A percentile compares a stretch with the other conserved stretches of the same genome.
Evolutionary conservation across 2,888 invertebrate genomes (phyloP).

Genomic region (Eudiplozoon nipponicum): DNA sequence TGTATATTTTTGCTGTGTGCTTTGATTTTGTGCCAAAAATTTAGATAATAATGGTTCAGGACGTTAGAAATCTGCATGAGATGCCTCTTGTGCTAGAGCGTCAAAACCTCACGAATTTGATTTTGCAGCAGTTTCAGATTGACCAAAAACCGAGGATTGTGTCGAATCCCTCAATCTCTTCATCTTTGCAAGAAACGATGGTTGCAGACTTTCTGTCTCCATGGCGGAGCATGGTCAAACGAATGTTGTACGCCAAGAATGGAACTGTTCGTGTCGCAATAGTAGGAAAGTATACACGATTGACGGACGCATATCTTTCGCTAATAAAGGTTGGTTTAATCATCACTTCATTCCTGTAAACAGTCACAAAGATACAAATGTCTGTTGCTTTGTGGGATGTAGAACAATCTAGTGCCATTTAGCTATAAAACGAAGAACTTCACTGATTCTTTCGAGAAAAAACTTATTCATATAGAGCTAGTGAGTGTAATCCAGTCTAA

Average conservation of each 20-base stretch:
- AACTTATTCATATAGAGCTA: too few relatives aligned
- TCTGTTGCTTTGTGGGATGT: too few relatives aligned
- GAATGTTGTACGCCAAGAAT: background rate
- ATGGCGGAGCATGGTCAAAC: background rate
- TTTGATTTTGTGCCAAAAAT: too few relatives aligned
- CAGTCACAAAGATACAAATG: too few relatives aligned
- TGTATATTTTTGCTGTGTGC: too few relatives aligned
- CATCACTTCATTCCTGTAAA: background rate
- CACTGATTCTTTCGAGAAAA: too few relatives aligned
- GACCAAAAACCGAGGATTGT: too few relatives aligned
- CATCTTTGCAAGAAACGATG: too few relatives aligned
- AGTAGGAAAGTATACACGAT: conserved; percentile 76
- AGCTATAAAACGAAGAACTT: too few relatives aligned
- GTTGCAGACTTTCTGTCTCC: background rate
- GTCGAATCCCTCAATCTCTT: too few relatives aligned
- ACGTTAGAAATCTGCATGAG: conserved; percentile 66
- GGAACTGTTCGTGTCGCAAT: conserved; percentile 44
- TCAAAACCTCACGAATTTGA: conserved; percentile 37
- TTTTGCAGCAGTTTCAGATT: background rate
- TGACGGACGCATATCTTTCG: conserved; percentile 80
- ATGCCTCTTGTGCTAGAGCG: conserved; percentile 69
- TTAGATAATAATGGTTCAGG: conserved; percentile 64
- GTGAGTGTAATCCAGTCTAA: too few relatives aligned
- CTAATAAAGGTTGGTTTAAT: conserved; percentile 32
- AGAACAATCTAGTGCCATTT: too few relatives aligned